These are phyloP conservation scores for Apostichopus leukothele DNA, from an alignment of 53 echinoderm and acorn worm species.

Conservation along the genomic window DNA sequence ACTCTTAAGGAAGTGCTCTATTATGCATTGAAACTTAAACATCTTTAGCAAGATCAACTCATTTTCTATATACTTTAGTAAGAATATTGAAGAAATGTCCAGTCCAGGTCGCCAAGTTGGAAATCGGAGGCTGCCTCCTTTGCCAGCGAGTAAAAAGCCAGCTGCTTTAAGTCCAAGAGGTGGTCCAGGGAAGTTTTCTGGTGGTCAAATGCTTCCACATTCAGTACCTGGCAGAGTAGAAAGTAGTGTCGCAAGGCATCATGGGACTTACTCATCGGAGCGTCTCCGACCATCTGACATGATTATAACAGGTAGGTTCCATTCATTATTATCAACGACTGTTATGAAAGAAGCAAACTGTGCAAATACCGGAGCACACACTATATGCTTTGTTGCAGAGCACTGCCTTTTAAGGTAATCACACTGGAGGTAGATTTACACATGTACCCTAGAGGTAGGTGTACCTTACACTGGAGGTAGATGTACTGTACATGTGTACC, in stretches of 20 bases:
- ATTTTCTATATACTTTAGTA: not conserved
- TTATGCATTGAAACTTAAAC: too few species aligned
- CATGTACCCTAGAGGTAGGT: too few species aligned
- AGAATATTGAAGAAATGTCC: slow-evolving; percentile 62
- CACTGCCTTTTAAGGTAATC: too few species aligned
- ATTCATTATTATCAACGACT: too few species aligned
- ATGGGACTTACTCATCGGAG: slow-evolving; percentile 29
- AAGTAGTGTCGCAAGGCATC: slow-evolving; percentile 52
- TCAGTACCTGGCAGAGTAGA: slow-evolving; percentile 52
- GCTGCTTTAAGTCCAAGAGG: slow-evolving; percentile 48
- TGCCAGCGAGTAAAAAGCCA: slow-evolving; percentile 51
- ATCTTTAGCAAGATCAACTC: too few species aligned
- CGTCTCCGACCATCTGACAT: slow-evolving; percentile 53
- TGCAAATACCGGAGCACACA: too few species aligned
- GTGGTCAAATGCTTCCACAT: slow-evolving; percentile 7
- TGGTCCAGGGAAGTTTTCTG: slow-evolving; percentile 36
- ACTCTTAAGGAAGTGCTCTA: too few species aligned
- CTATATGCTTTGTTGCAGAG: too few species aligned
- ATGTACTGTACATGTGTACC: too few species aligned
- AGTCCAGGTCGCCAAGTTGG: slow-evolving; percentile 80
- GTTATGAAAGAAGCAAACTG: too few species aligned
- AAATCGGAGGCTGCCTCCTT: slow-evolving; percentile 76
- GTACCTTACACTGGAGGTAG: too few species aligned
- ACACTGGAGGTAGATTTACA: too few species aligned
- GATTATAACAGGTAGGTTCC: slow-evolving; percentile 72